These are phyloP conservation scores for Coracias cyanogaster DNA, from an alignment of 2,797 vertebrate species.

Conservation along the genomic window DNA sequence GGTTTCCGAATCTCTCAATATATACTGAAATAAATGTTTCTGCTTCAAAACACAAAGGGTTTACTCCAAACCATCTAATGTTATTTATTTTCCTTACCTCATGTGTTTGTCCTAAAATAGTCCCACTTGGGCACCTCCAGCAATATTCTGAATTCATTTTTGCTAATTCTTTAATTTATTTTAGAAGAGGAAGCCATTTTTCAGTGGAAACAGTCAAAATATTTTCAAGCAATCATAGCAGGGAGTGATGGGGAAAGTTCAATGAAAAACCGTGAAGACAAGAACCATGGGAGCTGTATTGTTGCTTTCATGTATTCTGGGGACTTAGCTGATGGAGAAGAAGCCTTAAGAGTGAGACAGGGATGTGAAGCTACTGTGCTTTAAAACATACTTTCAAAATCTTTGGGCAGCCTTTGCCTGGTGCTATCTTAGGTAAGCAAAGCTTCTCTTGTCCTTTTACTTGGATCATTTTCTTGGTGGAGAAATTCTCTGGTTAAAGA, in stretches of 20 bases:
- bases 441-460: not conserved
- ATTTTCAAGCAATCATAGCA: not conserved
- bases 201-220: not conserved
- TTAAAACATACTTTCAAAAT: not conserved
- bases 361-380: accelerated
- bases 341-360: not conserved
- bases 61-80: not conserved
- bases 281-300: not conserved
- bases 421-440: not conserved
- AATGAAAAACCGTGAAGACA: not conserved
- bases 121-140: not conserved
- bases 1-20: not conserved
- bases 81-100: not conserved
- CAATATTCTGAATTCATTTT: not conserved
- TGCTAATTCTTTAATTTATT: not conserved
- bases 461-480: not conserved
- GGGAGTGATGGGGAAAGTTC: not conserved
- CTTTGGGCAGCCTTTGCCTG: not conserved
- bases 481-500: not conserved
- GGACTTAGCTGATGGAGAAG: not conserved
- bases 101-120: not conserved
- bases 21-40: not conserved
- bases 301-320: not conserved
- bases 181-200: not conserved
- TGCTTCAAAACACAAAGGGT: not conserved